A percentile compares a stretch with the other conserved stretches of the same genome.
Conservation (phyloP, 2,797 vertebrate species). For the Nyctalus aviator region DNA sequence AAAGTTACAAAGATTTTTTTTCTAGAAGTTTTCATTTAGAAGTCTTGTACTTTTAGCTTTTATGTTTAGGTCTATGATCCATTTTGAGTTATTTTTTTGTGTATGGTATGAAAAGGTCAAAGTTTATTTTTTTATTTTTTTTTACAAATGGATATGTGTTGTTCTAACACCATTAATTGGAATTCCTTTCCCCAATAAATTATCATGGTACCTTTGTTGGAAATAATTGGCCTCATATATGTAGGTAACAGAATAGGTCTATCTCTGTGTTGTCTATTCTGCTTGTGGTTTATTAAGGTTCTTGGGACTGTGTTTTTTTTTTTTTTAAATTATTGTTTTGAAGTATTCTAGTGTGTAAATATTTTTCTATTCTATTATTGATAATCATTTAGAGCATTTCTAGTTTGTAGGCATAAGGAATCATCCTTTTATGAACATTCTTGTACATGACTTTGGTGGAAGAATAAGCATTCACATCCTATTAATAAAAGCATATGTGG, state of each 20-base stretch:
- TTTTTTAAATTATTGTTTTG: not conserved
- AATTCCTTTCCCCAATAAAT: not conserved
- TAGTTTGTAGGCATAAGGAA: not conserved
- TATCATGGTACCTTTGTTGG: not conserved
- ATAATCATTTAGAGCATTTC: not conserved
- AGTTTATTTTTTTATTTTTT: not conserved
- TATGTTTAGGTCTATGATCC: not conserved
- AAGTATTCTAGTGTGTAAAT: not conserved
- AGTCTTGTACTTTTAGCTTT: not conserved
- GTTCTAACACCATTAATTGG: not conserved
- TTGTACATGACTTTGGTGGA: not conserved
- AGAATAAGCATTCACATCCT: not conserved
- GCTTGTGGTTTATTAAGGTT: not conserved
- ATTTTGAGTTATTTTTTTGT: not conserved
- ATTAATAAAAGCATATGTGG: no score
- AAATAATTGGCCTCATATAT: not conserved
- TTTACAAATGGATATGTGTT: not conserved
- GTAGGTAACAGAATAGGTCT: not conserved
- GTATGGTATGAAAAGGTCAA: not conserved
- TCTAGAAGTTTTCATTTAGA: not conserved
- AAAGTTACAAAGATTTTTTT: not conserved
- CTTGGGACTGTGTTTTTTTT: not conserved
- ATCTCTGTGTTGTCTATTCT: not conserved
- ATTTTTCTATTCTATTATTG: not conserved
- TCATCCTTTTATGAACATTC: not conserved